Evolutionary conservation across 2,888 invertebrate species (phyloP), one percentile per base, ranked within the genome.

Genomic region (Cataglyphis altisquamis): DNA sequence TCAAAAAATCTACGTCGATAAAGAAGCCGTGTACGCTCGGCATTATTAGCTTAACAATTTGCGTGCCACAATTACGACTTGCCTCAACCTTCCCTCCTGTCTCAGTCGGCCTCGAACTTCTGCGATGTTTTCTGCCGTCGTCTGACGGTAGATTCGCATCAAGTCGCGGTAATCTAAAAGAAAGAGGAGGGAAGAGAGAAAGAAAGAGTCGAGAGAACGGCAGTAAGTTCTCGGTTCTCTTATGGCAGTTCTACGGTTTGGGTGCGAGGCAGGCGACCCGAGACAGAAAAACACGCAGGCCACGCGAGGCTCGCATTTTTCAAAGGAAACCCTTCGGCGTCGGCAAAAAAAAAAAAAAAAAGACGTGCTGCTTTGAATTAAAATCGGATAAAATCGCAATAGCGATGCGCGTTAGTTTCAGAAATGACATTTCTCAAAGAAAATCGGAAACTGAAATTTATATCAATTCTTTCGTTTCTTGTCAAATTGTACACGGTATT

Each of bases 251-350:
- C 48, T 39, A 81, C 29, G 77, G 78, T 81, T 77, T 68, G 15
- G 68, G 52, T 52, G 57, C 57, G 45, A 66, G 77, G 70, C 68
- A 80, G 73, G 83, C 75, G 86, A 84, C 67, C 32, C n/a, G 48
- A 52, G 41, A 10, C 64, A 57, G 82, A 70, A 84, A 82, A 80
- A 82, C 88, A 89, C 89, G 83, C 85, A 64, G 75, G 15, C 90
- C 91, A 91, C 90, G 91, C 90, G 82, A 91, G 80, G n/a, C 68
- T 86, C 86, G 73, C 89, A 91, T 91, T 91, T 91, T 88, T 90
- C 91, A 91, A 90, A 55, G 86, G 57, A 70, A 57, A 80, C 21
- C 39, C 72, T 68, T 72, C 25, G 81, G 55, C 64, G 78, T 52
- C 64, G 66, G 55, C 57, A 84, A 25, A 25, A 25, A 25, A 25